A percentile compares a stretch with the other conserved stretches of the same genome.
phyloP scores from a whole-genome alignment of 2,797 vertebrate species.

The Rhyacichthys aspro region DNA sequence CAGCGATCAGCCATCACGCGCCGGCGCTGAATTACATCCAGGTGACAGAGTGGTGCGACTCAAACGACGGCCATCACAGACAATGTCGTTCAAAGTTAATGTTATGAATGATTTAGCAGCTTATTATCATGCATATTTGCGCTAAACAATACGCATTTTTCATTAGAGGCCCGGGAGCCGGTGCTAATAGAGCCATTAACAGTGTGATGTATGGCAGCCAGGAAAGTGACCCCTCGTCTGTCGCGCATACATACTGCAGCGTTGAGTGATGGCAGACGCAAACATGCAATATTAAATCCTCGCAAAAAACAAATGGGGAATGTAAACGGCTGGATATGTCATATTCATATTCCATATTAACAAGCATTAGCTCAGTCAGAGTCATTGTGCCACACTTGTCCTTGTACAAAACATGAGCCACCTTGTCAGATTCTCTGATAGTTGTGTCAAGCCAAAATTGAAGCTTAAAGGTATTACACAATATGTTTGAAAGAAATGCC shows the following conservation, averaged over 20 bases:
- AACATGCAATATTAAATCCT: slow-evolving; percentile 37
- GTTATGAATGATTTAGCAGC: slow-evolving; percentile 80
- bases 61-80: slow-evolving; percentile 55
- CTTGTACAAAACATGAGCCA: slow-evolving; percentile 43
- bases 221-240: slow-evolving; percentile 76
- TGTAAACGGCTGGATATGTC: slow-evolving; percentile 30
- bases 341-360: slow-evolving; percentile 7
- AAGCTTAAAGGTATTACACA: no score
- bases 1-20: slow-evolving; percentile 71
- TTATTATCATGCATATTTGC: slow-evolving; percentile 82
- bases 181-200: slow-evolving; percentile 83
- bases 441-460: slow-evolving; percentile 17
- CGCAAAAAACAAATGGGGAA: slow-evolving; percentile 41
- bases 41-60: slow-evolving; percentile 64
- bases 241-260: slow-evolving; percentile 23
- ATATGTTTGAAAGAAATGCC: no score
- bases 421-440: slow-evolving; percentile 20
- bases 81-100: slow-evolving; percentile 88
- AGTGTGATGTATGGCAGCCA: slow-evolving; percentile 74
- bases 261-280: slow-evolving; percentile 53
- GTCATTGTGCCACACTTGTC: slow-evolving; percentile 7
- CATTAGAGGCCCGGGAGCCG: slow-evolving; percentile 72
- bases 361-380: slow-evolving; percentile 21
- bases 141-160: slow-evolving; percentile 84
- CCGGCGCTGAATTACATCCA: slow-evolving; percentile 60